Conservation (phyloP, 2,797 vertebrate species). For the Cichlasoma orientale region DNA sequence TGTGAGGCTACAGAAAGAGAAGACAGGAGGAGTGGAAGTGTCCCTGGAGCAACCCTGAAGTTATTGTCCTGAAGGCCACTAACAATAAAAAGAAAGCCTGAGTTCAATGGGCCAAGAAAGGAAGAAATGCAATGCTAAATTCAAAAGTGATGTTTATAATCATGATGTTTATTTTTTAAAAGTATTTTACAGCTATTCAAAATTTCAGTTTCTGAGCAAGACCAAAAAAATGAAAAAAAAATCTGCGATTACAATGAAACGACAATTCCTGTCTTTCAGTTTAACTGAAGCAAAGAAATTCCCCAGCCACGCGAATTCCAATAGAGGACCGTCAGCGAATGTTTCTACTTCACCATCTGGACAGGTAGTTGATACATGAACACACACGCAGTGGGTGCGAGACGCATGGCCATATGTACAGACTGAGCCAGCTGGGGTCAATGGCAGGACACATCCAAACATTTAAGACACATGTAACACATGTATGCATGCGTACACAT, state of each 20-base stretch:
- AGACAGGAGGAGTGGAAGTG: conserved; percentile 30
- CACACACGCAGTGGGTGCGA: conserved; percentile 56
- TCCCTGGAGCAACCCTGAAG: conserved; percentile 40
- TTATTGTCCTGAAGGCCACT: conserved; percentile 56
- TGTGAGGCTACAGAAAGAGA: conserved; percentile 42
- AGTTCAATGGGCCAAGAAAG: conserved; percentile 1
- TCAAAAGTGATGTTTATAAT: conserved; percentile 22
- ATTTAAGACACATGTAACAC: conserved; percentile 32
- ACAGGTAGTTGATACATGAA: conserved; percentile 67
- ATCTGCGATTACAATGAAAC: neutral
- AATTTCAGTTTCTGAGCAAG: conserved; percentile 1
- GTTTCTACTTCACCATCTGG: conserved; percentile 69
- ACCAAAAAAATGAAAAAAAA: neutral
- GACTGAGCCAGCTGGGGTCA: conserved; percentile 56
- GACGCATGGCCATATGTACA: conserved; percentile 65
- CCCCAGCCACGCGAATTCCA: conserved; percentile 27
- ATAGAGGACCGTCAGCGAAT: conserved; percentile 40
- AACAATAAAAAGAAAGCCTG: conserved; percentile 18
- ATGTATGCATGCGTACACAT: neutral
- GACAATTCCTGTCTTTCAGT: neutral
- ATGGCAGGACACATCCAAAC: conserved; percentile 52
- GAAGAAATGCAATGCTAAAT: conserved; percentile 13
- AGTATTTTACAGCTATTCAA: neutral
- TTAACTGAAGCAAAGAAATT: conserved; percentile 14
- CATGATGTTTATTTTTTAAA: neutral